Evolutionary conservation across 2,797 vertebrate genomes (phyloP).

Genomic region (Sylvia borin): DNA sequence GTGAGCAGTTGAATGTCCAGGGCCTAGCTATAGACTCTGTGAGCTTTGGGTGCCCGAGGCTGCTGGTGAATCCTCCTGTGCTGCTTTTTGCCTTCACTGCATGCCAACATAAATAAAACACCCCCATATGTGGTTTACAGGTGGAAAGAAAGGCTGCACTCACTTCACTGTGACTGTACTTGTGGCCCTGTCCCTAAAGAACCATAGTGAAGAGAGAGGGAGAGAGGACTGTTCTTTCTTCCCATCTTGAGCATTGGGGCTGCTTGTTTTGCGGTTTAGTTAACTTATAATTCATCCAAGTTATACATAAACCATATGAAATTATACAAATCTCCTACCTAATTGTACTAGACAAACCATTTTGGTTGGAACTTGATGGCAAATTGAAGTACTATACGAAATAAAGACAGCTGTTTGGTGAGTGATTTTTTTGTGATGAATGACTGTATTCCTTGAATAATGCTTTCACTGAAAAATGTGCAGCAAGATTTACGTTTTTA

Average conservation of each 20-base stretch:
- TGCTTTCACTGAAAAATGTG: not conserved
- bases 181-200: not conserved
- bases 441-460: not conserved
- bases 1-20: rapidly evolving
- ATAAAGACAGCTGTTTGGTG: not conserved
- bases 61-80: not conserved
- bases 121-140: rapidly evolving
- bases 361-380: not conserved
- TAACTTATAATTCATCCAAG: not conserved
- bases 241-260: rapidly evolving
- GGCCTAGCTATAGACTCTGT: rapidly evolving
- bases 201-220: rapidly evolving
- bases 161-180: not conserved
- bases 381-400: not conserved
- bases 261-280: not conserved
- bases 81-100: not conserved
- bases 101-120: not conserved
- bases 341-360: not conserved
- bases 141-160: not conserved
- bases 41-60: rapidly evolving
- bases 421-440: not conserved
- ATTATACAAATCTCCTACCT: not conserved
- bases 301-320: not conserved
- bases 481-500: not conserved
- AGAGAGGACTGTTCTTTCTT: rapidly evolving